A percentile compares a stretch with the other conserved stretches of the same genome.
phyloP scores from a whole-genome alignment of 2,113 vertebrate species.

The Gasterosteus nipponicus region DNA sequence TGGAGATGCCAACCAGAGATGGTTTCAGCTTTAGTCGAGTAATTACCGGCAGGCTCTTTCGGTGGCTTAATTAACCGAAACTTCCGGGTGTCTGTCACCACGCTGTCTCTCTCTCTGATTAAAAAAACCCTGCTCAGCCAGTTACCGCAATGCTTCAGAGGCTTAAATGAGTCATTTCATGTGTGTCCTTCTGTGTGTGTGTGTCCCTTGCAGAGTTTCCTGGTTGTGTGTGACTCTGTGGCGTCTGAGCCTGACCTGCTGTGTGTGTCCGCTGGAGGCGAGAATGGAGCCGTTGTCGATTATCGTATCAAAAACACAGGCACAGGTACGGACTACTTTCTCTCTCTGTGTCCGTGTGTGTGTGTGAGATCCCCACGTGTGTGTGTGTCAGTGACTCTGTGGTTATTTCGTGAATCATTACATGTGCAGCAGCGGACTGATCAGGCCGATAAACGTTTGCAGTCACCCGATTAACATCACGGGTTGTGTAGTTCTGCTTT shows the following conservation, averaged over 20 bases:
- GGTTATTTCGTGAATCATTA: background rate
- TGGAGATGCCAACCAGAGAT: background rate
- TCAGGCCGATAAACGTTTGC: background rate
- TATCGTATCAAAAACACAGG: slow-evolving; percentile 50
- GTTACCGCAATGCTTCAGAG: background rate
- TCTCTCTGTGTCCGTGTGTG: background rate
- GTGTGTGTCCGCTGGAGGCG: slow-evolving; percentile 68
- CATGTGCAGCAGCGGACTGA: background rate
- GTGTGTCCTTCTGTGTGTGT: slow-evolving; percentile 41
- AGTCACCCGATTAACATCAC: background rate
- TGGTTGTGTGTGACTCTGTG: slow-evolving; percentile 59
- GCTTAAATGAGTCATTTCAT: slow-evolving; percentile 52
- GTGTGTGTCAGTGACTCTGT: slow-evolving; percentile 1
- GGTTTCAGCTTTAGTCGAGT: background rate
- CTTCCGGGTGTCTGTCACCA: background rate
- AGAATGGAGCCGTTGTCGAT: slow-evolving; percentile 50
- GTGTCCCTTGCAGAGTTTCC: slow-evolving; percentile 72
- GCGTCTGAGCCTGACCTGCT: slow-evolving; percentile 64
- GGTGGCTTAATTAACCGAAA: too few species aligned
- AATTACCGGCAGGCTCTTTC: background rate
- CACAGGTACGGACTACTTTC: slow-evolving; percentile 48
- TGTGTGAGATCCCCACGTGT: too few species aligned
- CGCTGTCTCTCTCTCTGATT: background rate
- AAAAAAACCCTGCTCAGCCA: slow-evolving; percentile 21
- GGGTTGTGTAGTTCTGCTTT: background rate